Evolutionary conservation across 2,113 vertebrate species (phyloP), one percentile per base, ranked within the genome.

Genomic region (Alethe diademata): DNA sequence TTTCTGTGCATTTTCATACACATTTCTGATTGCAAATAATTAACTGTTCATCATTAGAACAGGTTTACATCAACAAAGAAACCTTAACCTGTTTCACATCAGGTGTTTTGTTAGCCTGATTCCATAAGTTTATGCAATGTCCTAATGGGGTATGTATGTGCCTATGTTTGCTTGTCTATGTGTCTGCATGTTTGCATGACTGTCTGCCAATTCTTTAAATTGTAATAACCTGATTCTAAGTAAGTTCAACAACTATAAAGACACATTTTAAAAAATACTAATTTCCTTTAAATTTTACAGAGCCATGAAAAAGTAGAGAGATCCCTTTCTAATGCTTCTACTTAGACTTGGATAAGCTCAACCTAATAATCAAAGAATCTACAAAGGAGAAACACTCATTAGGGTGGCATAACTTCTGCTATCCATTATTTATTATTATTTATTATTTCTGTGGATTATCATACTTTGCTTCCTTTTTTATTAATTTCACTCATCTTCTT

Each of bases 121-220:
- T 43, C 8, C 9, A 29, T 24, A 71, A n/a, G 5, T 3, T 71
- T 40, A 14, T 29, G 2, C 3, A 61, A 0, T 36, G 12, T 33
- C 20, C 3, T 58, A 42, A 29, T 4, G 13, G 33, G 24, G 11
- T 36, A 48, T 20, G 1, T 17, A 23, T 0, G 0, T 20, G 10
- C 8, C 22, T 54, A 8, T 0, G 1, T 28, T 19, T 26, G 4
- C 11, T 67, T 61, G 4, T 42, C 24, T 23, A 2, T 35, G 12
- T 65, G 18, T n/a, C 40, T 48, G 17, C 6, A 25, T 13, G 8
- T 54, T 38, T 84, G 7, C 9, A 23, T 5, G 12, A 56, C 36
- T 31, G 5, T 23, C 40, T 61, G 11, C 2, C 20, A 33, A 12
- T 53, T 58, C 26, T 40, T 76, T 57, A 65, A 75, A 40, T 28